A percentile compares a stretch with the other conserved stretches of the same genome.
phyloP scores from a whole-genome alignment of 2,888 invertebrate genomes.

The Serripes groenlandicus region DNA sequence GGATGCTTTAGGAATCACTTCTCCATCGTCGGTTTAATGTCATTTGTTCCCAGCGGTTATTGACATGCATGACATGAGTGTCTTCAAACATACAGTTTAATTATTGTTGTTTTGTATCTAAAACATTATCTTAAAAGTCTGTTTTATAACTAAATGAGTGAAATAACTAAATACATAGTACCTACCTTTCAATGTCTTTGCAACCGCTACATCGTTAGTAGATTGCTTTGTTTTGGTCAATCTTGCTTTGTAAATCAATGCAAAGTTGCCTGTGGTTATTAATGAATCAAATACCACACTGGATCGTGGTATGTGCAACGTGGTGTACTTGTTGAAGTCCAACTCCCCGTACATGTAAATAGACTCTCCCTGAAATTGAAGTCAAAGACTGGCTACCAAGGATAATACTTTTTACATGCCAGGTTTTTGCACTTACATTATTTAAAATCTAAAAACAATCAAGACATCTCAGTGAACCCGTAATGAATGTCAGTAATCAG shows the following conservation, averaged over 20 bases:
- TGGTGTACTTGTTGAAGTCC: conserved; percentile 37
- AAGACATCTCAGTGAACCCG: too few species aligned
- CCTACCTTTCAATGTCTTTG: conserved; percentile 71
- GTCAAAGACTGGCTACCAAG: too few species aligned
- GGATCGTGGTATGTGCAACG: conserved; percentile 59
- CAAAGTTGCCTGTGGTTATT: conserved; percentile 69
- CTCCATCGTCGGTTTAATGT: too few species aligned
- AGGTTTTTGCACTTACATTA: too few species aligned
- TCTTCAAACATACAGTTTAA: too few species aligned
- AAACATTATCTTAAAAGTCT: too few species aligned
- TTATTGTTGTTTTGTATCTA: too few species aligned
- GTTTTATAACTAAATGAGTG: neutral
- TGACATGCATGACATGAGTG: too few species aligned
- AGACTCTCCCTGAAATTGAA: neutral
- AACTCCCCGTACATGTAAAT: conserved; percentile 53
- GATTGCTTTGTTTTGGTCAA: conserved; percentile 16
- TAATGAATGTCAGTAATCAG: too few species aligned
- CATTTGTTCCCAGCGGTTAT: too few species aligned
- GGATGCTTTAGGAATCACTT: too few species aligned
- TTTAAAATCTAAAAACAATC: too few species aligned
- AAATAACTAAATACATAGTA: neutral
- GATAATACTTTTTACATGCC: neutral
- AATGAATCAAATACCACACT: conserved; percentile 57
- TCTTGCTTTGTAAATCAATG: conserved; percentile 68
- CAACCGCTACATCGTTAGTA: conserved; percentile 49